Evolutionary conservation across 2,113 vertebrate genomes (phyloP).

Genomic region (Rhizomys pruinosus): DNA sequence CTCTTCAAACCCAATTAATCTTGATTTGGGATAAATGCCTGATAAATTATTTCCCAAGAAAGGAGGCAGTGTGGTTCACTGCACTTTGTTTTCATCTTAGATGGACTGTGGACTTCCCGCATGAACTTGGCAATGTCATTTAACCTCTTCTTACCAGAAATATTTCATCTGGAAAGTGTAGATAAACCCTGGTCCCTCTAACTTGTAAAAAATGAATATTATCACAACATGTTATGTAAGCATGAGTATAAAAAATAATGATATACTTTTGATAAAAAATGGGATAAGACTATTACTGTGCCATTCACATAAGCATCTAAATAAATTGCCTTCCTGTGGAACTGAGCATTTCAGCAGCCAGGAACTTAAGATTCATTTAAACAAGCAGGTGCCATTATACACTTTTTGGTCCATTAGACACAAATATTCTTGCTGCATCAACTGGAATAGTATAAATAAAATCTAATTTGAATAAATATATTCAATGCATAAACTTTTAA

Average conservation of each 20-base stretch:
- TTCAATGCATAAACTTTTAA: background rate
- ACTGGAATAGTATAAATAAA: background rate
- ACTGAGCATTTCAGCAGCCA: constrained; percentile 20
- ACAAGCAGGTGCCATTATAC: constrained; percentile 3
- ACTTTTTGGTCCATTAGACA: constrained; percentile 16
- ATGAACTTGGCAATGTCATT: constrained; percentile 71
- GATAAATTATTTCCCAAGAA: constrained; percentile 76
- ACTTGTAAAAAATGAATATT: constrained; percentile 40
- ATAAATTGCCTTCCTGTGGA: constrained; percentile 37
- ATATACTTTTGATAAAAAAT: background rate
- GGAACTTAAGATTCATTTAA: constrained; percentile 34
- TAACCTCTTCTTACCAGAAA: constrained; percentile 37
- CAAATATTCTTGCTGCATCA: constrained; percentile 34
- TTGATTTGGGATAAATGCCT: constrained; percentile 71
- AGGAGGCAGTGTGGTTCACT: constrained; percentile 58
- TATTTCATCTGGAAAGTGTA: constrained; percentile 29
- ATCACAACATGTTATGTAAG: background rate
- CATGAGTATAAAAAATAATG: background rate
- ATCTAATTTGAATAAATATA: background rate
- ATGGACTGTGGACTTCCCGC: constrained; percentile 13
- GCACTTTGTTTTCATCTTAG: constrained; percentile 53
- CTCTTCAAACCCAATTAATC: constrained; percentile 66
- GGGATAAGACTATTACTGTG: constrained; percentile 12
- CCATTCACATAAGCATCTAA: background rate
- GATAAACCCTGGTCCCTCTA: background rate